These are phyloP conservation scores for Alexandromys fortis DNA, from an alignment of 2,113 vertebrate genomes.

Conservation along the genomic window DNA sequence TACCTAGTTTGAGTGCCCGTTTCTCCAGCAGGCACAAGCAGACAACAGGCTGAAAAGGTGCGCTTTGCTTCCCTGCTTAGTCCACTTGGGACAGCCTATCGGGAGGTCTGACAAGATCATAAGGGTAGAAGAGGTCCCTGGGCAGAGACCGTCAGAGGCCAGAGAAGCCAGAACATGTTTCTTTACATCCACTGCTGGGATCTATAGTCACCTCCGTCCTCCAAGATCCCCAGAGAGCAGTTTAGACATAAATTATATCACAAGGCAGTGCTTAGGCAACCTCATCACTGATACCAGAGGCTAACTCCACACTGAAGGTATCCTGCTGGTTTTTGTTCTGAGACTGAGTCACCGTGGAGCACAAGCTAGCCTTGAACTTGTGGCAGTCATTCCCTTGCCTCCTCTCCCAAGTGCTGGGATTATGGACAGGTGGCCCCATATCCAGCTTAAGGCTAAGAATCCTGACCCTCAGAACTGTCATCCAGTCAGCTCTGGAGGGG, in stretches of 20 bases:
- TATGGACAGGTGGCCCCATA: not conserved
- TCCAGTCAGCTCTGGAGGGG: fast-evolving
- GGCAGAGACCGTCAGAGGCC: not conserved
- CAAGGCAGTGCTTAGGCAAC: fast-evolving
- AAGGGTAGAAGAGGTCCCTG: not conserved
- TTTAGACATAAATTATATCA: not conserved
- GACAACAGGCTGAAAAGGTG: not conserved
- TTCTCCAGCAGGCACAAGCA: not conserved
- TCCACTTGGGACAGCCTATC: not conserved
- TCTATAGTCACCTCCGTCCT: no score
- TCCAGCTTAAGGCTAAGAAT: not conserved
- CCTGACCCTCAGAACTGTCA: not conserved
- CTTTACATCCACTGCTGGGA: not conserved
- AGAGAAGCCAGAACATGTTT: not conserved
- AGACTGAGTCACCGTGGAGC: not conserved
- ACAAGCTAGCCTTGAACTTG: not conserved
- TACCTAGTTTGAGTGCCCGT: not conserved
- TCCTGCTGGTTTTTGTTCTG: not conserved
- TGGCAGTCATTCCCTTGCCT: not conserved
- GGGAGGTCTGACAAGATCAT: not conserved
- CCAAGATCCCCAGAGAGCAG: not conserved
- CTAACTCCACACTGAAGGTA: not conserved
- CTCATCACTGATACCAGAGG: no score
- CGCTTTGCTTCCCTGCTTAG: not conserved
- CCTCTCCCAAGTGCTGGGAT: not conserved